Base-by-base conservation (phyloP, 2,888 invertebrate genomes). In the Polyommatus icarus region DNA sequence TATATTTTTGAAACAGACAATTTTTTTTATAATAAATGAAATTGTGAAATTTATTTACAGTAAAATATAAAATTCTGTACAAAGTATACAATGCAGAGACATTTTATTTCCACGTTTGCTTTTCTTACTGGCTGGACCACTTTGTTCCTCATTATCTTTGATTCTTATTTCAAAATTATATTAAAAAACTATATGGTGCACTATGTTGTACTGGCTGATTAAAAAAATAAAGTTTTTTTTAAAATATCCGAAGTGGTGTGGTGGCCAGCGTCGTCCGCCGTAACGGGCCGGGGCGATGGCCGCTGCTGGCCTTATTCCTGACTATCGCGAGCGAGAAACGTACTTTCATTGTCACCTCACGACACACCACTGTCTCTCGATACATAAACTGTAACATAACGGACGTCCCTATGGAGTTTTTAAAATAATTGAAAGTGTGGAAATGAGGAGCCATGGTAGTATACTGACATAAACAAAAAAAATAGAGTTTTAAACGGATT, bases 331-430 rank as follows among this genome's bases (percentile, higher is more conserved):
- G 87, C 90, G 90, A 91, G 92, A 92, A 91, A 93, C 87, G 89
- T 90, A 93, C 93, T 93, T 92, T 93, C 93, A 92, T 93, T 93
- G 93, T 92, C 93, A 91, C 90, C 91, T 88, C 85, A 84, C 84
- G 83, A 84, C 86, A 87, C 79, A 72, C 57, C 76, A 72, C 77
- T 46, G 40, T 76, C 77, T 67, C 76, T 67, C 57, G 24, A 71
- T 76, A 54, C 75, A 20, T 54, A 29, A 75, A 75, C 54, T 75
- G 75, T 76, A 67, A 76, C 76, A 76, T 67, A 76, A 76, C 76
- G 76, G 76, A 57, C 40, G 36, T 76, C 50, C 50, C 24, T 50
- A 46, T 73, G 40, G n/a, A 76, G 12, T 59, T 59, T 59, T 76
- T 18, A 57, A 32, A 29, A 36, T 36, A 57, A 59, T 57, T 61